A percentile compares a stretch with the other conserved stretches of the same genome.
Evolutionary conservation across 2,888 invertebrate species (phyloP).

Genomic region (Drosophila demipolita): DNA sequence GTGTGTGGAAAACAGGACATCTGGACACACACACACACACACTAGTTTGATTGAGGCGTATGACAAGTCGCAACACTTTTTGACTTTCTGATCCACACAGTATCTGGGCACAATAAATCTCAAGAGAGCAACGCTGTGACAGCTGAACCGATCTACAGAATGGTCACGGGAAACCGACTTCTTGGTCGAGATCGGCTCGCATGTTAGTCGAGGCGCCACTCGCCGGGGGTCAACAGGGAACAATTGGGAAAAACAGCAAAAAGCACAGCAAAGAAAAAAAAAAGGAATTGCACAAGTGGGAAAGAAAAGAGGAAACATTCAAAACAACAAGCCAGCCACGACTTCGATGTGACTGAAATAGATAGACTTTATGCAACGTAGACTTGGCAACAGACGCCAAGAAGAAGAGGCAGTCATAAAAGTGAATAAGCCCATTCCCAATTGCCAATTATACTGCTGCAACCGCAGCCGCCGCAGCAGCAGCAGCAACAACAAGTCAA

Average conservation of each 20-base stretch:
- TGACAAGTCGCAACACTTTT: constrained; percentile 43
- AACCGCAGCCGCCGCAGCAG: constrained; percentile 40
- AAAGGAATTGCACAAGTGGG: constrained; percentile 22
- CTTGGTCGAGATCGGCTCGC: constrained; percentile 40
- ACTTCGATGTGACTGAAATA: constrained; percentile 74
- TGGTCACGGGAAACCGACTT: constrained; percentile 10
- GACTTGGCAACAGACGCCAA: neutral
- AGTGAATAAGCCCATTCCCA: constrained; percentile 73
- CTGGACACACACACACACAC: constrained; percentile 56
- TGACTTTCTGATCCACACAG: constrained; percentile 42
- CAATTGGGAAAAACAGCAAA: constrained; percentile 9
- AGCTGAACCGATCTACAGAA: constrained; percentile 37
- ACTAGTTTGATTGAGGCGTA: neutral
- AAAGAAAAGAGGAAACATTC: constrained; percentile 51
- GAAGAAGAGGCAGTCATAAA: constrained; percentile 73
- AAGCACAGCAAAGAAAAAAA: constrained; percentile 1
- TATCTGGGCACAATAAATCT: constrained; percentile 55
- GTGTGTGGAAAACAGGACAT: constrained; percentile 79
- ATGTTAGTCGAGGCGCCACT: constrained; percentile 72
- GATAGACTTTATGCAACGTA: constrained; percentile 53
- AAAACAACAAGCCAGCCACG: constrained; percentile 68
- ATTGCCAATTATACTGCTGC: constrained; percentile 79
- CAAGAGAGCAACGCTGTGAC: constrained; percentile 41
- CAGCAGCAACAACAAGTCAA: constrained; percentile 66
- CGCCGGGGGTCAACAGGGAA: constrained; percentile 66